Base-by-base conservation (phyloP, 2,113 vertebrate genomes). In the Psilopsiagon aurifrons region DNA sequence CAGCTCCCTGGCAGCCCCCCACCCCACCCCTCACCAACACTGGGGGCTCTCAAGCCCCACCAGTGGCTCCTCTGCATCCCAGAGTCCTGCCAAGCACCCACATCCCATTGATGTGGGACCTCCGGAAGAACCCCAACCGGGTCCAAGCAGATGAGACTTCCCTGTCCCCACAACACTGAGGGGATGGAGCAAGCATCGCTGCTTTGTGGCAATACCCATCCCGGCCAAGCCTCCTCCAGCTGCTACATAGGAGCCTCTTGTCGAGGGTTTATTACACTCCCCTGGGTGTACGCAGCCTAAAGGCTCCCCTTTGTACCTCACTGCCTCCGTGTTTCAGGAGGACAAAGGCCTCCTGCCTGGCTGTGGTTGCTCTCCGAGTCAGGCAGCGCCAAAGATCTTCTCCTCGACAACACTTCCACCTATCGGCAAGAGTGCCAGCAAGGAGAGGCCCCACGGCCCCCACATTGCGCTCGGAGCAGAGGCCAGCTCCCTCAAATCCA, bases 331-430 rank as follows among this genome's bases (percentile, higher is more conserved):
- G 37, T 19, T 70, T 31, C 39, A 31, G 20, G 68, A 28, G 73
- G 79, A 85, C 57, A 83, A 78, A 88, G 69, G 68, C 17, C 28
- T 54, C 19, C 3, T 14, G 60, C 54, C 39, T 2, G 81, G 75
- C 13, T 69, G 7, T 31, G 1, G 8, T 13, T 0, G 0, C 86
- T 33, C 2, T 3, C 3, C 0, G 12, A 19, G 8, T 0, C 4
- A 0, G 47, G 60, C 66, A 81, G 62, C 57, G 13, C 6, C 28
- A 1, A 1, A 4, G 1, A 75, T 94, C 88, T 96, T 92, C 86
- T 95, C 63, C 92, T 95, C 92, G 33, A 5, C 95, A 97, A 97
- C 84, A 96, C 90, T 92, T 80, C 95, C 97, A 94, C 80, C 95
- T 97, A 97, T 95, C 2, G 96, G 95, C 24, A 49, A 76, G 68